Evolutionary conservation across 2,113 vertebrate genomes (phyloP), one percentile per base, ranked within the genome.

Genomic region (Erythrocercus mccallii): DNA sequence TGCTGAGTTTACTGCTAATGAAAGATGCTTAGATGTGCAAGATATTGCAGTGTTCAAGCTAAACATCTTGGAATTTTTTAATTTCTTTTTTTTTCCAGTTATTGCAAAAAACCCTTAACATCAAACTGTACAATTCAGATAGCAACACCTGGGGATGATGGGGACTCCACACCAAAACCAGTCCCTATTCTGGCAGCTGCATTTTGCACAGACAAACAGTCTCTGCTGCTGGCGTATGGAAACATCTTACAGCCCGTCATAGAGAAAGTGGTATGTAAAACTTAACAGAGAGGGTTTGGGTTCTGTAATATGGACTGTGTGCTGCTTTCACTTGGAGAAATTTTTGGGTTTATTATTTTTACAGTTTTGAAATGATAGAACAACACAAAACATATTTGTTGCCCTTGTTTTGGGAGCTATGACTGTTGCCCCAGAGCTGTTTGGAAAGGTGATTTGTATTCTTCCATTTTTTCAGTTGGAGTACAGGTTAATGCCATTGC

Each of bases 101-200:
- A 98, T 38, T 99, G 99, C 96, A 99, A 99, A 98, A 99, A 99
- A 88, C 99, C 99, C 23, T 92, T 99, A 95, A 98, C 98, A 45
- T 98, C 99, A 47, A 98, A 97, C 58, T 99, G 98, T 96, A 98
- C 99, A 54, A 97, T 99, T 95, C 99, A 99, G 97, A 98, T 99
- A 97, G 98, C 99, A 12, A 98, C 98, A 33, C 98, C 98, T 74
- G 98, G 98, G 91, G 95, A 96, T 76, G 73, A 96, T 56, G 98
- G 95, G 37, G 98, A 98, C 81, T 98, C 98, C 37, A 99, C 98
- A 11, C 98, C 98, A 22, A 98, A 96, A 70, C 99, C 99, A 2
- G 98, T 99, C 62, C 98, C 99, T 64, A 96, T 99, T 96, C 95
- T 99, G 69, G 98, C 99, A 35, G 99, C 99, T 44, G 98, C 98